phyloP scores from a whole-genome alignment of 2,888 invertebrate species.

The Acleris sparsana region DNA sequence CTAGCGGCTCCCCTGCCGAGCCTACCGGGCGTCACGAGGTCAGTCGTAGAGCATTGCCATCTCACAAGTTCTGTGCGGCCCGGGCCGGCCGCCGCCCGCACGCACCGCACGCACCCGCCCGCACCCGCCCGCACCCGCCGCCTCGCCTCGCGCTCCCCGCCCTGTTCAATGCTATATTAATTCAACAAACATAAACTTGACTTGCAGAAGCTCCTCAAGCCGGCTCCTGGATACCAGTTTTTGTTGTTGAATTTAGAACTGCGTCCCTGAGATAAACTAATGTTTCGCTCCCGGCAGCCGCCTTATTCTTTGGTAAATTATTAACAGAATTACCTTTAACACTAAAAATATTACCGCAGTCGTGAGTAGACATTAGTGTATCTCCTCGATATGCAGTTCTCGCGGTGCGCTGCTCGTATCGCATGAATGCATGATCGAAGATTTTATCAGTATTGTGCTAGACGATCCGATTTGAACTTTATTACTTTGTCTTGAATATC shows the following conservation, averaged over 20 bases:
- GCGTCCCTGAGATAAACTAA: conserved; percentile 25
- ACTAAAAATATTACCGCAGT: not conserved
- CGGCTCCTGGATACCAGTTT: conserved; percentile 33
- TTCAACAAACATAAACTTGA: conserved; percentile 38
- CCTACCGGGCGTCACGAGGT: conserved; percentile 73
- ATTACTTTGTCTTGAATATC: not conserved
- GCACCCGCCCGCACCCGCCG: conserved; percentile 45
- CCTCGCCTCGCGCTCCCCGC: conserved; percentile 50
- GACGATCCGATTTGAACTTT: conserved; percentile 19
- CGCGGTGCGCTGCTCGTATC: conserved; percentile 45
- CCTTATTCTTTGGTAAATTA: not conserved
- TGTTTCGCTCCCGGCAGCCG: conserved; percentile 1
- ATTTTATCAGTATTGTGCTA: conserved; percentile 39
- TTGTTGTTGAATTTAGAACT: conserved; percentile 39
- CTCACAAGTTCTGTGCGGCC: conserved; percentile 82
- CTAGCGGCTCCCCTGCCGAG: conserved; percentile 68
- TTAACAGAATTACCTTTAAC: not conserved
- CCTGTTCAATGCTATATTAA: conserved; percentile 35
- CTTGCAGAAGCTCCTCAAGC: conserved; percentile 21
- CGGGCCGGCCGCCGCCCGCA: conserved; percentile 47
- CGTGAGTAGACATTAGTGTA: conserved; percentile 41
- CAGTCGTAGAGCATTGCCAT: conserved; percentile 83
- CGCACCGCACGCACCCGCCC: conserved; percentile 40
- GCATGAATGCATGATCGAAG: conserved; percentile 41
- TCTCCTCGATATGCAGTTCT: conserved; percentile 29